Percentiles rank a stretch among this genome's conserved stretches.
phyloP scores from a whole-genome alignment of 2,797 vertebrate species.

The Heterohyrax brucei region DNA sequence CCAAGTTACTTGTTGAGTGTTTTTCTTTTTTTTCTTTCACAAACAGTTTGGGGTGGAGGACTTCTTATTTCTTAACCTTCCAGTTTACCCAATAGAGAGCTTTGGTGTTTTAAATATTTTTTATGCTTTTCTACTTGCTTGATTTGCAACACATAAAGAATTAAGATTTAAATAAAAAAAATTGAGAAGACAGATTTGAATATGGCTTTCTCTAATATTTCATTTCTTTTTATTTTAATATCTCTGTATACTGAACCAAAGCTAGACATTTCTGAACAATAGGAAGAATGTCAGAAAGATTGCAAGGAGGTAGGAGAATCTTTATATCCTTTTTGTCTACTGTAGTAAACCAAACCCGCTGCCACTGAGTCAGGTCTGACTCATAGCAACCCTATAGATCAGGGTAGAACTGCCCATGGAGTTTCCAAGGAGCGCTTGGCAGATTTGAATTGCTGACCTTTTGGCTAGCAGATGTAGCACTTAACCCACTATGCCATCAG shows the following conservation, averaged over 20 bases:
- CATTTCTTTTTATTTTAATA: neutral
- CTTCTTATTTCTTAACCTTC: neutral
- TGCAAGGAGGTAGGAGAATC: neutral
- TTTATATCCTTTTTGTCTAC: neutral
- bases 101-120: neutral
- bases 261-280: neutral
- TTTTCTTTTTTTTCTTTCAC: neutral
- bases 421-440: too few relatives aligned
- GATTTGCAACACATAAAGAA: neutral
- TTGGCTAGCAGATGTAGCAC: too few relatives aligned
- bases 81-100: neutral
- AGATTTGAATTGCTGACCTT: too few relatives aligned
- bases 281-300: neutral
- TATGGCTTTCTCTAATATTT: neutral
- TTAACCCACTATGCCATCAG: too few relatives aligned
- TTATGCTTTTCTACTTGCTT: conserved; percentile 4
- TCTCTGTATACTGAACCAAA: neutral
- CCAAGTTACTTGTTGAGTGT: neutral
- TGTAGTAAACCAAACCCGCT: neutral
- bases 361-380: too few relatives aligned
- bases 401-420: too few relatives aligned
- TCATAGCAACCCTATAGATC: too few relatives aligned
- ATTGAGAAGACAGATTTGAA: neutral
- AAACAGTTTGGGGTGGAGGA: neutral
- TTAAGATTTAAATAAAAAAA: neutral